phyloP scores from a whole-genome alignment of 2,797 vertebrate species.

The Lagodon rhomboides region DNA sequence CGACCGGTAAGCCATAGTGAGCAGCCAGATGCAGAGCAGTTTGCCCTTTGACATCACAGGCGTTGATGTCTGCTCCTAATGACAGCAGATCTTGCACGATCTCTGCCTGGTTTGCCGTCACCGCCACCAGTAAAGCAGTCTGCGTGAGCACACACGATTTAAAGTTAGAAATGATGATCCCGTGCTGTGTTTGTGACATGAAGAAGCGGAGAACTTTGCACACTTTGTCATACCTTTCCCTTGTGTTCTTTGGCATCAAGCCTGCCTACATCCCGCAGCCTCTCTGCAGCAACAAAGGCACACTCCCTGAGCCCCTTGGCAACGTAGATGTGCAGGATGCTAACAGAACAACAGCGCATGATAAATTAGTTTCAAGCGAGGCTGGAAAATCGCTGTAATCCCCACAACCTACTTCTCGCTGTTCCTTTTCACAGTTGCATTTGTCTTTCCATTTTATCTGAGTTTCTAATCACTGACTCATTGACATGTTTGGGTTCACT shows the following conservation, averaged over 20 bases:
- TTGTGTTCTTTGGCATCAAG: slow-evolving; percentile 93
- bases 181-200: not conserved
- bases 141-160: slow-evolving; percentile 58
- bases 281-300: slow-evolving; percentile 90
- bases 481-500: slow-evolving; percentile 19
- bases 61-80: slow-evolving; percentile 88
- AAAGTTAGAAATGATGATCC: slow-evolving; percentile 1
- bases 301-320: slow-evolving; percentile 90
- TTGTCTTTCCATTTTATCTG: slow-evolving; percentile 20
- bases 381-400: slow-evolving; percentile 28
- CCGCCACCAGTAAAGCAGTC: slow-evolving; percentile 93
- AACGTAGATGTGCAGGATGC: slow-evolving; percentile 92
- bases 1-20: slow-evolving; percentile 88
- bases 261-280: slow-evolving; percentile 79
- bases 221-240: slow-evolving; percentile 87
- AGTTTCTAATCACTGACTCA: slow-evolving; percentile 57
- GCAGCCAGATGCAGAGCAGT: slow-evolving; percentile 91
- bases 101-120: slow-evolving; percentile 90
- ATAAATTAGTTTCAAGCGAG: slow-evolving; percentile 34
- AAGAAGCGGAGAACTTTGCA: not conserved
- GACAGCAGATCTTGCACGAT: slow-evolving; percentile 91
- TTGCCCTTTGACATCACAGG: slow-evolving; percentile 91
- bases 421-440: slow-evolving; percentile 12
- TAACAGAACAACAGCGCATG: slow-evolving; percentile 61
- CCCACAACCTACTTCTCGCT: slow-evolving; percentile 20